Conservation (phyloP, 2,113 vertebrate species). For the Gavia stellata region DNA sequence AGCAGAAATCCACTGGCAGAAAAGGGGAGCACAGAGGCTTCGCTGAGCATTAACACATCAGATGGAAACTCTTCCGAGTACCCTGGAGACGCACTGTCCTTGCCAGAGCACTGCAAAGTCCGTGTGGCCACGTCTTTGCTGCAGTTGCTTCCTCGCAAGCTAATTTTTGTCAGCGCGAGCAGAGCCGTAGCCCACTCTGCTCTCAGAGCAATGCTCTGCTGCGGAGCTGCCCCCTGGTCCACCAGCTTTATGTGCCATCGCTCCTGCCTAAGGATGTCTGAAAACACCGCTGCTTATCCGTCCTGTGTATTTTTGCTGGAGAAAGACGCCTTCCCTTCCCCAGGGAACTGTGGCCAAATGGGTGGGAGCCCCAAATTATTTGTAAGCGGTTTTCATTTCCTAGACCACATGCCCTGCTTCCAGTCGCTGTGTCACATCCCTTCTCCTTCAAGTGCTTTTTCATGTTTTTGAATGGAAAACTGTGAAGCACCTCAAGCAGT, state of each 20-base stretch:
- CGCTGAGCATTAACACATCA: background rate
- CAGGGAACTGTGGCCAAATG: background rate
- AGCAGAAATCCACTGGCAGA: background rate
- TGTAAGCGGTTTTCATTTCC: background rate
- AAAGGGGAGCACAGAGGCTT: background rate
- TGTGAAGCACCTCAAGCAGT: background rate
- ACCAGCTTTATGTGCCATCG: background rate
- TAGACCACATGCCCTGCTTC: rapidly evolving
- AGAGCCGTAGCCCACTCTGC: rapidly evolving
- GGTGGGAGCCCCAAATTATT: background rate
- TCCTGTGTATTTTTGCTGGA: background rate
- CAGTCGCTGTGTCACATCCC: background rate
- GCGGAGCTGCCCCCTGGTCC: background rate
- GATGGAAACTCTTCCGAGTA: background rate
- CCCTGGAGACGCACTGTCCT: background rate
- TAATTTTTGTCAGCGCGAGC: background rate
- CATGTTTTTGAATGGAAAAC: background rate
- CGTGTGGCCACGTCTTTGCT: background rate
- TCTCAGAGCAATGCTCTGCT: background rate
- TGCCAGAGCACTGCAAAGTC: background rate
- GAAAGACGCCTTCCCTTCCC: background rate
- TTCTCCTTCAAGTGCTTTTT: background rate
- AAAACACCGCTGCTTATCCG: background rate
- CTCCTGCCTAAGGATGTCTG: background rate
- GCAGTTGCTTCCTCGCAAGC: background rate